Percentiles rank a stretch among this genome's conserved stretches.
Conservation (phyloP, 2,113 vertebrate genomes). For the Coregonus clupeaformis region DNA sequence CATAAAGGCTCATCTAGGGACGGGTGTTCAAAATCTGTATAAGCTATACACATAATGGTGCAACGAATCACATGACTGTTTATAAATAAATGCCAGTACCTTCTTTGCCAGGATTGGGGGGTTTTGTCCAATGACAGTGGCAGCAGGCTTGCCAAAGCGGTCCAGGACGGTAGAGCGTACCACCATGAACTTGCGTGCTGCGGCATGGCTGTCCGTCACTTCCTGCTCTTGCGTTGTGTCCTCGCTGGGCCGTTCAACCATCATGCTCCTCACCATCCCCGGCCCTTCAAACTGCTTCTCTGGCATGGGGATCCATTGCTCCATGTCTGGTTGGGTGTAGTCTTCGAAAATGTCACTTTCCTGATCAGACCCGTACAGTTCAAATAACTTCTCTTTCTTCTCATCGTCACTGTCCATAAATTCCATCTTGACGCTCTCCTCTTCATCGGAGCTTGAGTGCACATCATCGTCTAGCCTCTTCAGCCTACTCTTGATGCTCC, state of each 20-base stretch:
- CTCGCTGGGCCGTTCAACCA: constrained; percentile 9
- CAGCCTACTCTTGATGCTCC: constrained; percentile 2
- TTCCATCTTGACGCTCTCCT: constrained; percentile 16
- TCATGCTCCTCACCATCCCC: not conserved
- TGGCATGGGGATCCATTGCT: constrained; percentile 57
- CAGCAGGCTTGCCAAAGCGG: constrained; percentile 22
- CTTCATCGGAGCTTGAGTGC: constrained; percentile 27
- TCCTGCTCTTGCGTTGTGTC: too few relatives aligned
- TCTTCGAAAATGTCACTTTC: not conserved
- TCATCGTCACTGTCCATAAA: constrained; percentile 60
- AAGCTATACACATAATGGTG: too few relatives aligned
- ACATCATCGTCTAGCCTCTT: not conserved
- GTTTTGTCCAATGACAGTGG: constrained; percentile 19
- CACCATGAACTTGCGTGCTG: fast-evolving
- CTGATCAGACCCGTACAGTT: not conserved
- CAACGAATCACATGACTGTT: too few relatives aligned
- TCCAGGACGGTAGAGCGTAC: constrained; percentile 56
- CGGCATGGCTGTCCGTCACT: too few relatives aligned
- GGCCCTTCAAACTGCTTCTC: constrained; percentile 72
- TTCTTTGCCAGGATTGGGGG: constrained; percentile 22
- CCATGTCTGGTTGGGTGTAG: not conserved
- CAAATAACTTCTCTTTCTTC: not conserved
- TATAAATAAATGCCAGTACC: constrained; percentile 11
- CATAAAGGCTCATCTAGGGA: too few relatives aligned
- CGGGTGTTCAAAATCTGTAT: too few relatives aligned